Evolutionary conservation across 53 echinoderm and acorn worm species (phyloP), one percentile per base, ranked within the genome.

Genomic region (Apostichopus leukothele): DNA sequence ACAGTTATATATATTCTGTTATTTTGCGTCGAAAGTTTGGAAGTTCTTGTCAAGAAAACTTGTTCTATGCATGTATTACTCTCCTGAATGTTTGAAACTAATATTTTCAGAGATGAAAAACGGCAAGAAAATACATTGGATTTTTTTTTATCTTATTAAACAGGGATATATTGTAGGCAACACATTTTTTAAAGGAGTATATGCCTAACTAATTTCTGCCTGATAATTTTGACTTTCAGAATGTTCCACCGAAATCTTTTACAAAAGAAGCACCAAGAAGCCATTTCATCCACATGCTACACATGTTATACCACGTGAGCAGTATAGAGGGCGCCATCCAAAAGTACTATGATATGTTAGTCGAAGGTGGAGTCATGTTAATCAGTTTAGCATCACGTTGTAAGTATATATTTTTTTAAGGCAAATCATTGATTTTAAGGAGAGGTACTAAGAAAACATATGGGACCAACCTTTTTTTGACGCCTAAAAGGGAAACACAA

Each of bases 271-370:
- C 16, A 12, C 63, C 60, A 26, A 57, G 11, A 9, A 22, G 63
- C 61, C 84, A 96, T 88, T 86, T 96, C 39, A 86, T 94, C 52
- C 96, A 96, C 83, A 94, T 96, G 94, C 74, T 96, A 79, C 96
- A 96, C 84, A 94, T 96, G 96, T 66, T 96, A 86, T 94, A 94
- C 55, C 94, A 96, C 81, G 93, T 94, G 22, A 89, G 89, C 21
- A 91, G 94, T 68, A 89, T 94, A 77, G 94, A 93, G 84, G 88
- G 78, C 26, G 91, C 91, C 75, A 79, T 96, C n/a, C 60, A 57
- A 26, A 94, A 94, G 79, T 96, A 94, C 57, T 92, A 90, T 86
- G 74, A 86, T 21, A 88, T 61, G 19, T 84, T 96, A 78, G 73
- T 66, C 52, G 91, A 90, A 74, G 93, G 91, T 21, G 96, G 96